phyloP scores from a whole-genome alignment of 1,140 invertebrate species.

The Lordiphosa clarofinis region DNA sequence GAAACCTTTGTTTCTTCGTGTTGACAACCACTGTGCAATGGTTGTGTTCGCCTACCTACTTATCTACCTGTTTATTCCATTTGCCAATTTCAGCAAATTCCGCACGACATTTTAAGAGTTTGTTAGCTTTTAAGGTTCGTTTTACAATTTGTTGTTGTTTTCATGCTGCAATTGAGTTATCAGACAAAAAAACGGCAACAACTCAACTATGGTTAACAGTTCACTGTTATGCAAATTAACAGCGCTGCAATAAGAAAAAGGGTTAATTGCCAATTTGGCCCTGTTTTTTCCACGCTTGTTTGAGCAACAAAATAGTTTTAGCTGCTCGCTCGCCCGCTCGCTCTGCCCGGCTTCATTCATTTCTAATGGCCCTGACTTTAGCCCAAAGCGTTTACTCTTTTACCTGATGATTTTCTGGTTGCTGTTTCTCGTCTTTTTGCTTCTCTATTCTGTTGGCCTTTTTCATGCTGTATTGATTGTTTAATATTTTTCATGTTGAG shows the following conservation, averaged over 20 bases:
- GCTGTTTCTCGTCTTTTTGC: constrained; percentile 12
- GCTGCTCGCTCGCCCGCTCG: too few species aligned
- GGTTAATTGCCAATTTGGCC: constrained; percentile 38
- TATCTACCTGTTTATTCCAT: constrained; percentile 16
- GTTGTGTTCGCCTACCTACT: background rate
- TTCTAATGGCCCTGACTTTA: constrained; percentile 4
- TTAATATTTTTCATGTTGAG: constrained; percentile 58
- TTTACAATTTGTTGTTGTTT: constrained; percentile 36
- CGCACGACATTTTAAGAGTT: constrained; percentile 42
- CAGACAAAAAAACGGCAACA: background rate
- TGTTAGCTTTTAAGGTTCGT: constrained; percentile 25
- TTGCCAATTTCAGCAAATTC: constrained; percentile 71
- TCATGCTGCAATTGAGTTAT: constrained; percentile 17
- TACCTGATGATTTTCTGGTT: constrained; percentile 23
- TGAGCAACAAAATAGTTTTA: constrained; percentile 34
- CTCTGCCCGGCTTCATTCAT: constrained; percentile 22
- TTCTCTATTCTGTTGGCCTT: constrained; percentile 27
- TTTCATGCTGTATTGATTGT: constrained; percentile 51
- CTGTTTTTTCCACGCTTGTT: constrained; percentile 31
- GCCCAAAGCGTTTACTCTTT: constrained; percentile 34
- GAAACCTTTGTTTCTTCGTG: too few species aligned
- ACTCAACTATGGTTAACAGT: constrained; percentile 20
- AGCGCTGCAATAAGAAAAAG: constrained; percentile 8
- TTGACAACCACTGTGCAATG: too few species aligned
- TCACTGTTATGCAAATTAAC: constrained; percentile 37